A percentile compares a stretch with the other conserved stretches of the same genome.
These are phyloP conservation scores for Poecile atricapillus DNA, from an alignment of 2,113 vertebrate genomes.

Conservation along the genomic window DNA sequence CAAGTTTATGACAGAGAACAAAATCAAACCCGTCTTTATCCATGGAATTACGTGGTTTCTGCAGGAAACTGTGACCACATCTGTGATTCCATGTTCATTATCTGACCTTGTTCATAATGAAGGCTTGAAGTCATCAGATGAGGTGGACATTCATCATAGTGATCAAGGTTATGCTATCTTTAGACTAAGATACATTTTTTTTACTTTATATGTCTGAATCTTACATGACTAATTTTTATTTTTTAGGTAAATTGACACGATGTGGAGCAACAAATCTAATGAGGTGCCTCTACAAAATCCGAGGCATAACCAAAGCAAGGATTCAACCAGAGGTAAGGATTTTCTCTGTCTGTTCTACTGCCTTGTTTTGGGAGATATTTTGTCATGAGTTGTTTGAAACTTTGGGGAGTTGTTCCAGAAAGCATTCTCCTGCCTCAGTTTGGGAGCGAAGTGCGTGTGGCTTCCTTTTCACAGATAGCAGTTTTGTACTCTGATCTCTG, in stretches of 20 bases:
- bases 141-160: neutral
- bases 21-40: neutral
- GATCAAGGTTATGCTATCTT: neutral
- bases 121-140: neutral
- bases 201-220: neutral
- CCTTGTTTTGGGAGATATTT: neutral
- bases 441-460: neutral
- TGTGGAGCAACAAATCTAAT: conserved; percentile 82
- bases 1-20: neutral
- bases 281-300: conserved; percentile 74
- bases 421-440: neutral
- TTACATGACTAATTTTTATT: neutral
- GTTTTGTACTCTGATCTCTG: neutral
- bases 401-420: neutral
- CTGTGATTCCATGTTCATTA: neutral
- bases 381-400: neutral
- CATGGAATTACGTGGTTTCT: neutral
- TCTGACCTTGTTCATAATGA: neutral
- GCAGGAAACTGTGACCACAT: neutral
- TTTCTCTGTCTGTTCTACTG: neutral
- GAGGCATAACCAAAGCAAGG: conserved; percentile 67
- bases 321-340: conserved; percentile 77
- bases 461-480: neutral
- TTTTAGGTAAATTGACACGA: conserved; percentile 79
- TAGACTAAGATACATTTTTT: neutral